Conservation (phyloP, 2,888 invertebrate genomes). For the Ethmia dodecea region DNA sequence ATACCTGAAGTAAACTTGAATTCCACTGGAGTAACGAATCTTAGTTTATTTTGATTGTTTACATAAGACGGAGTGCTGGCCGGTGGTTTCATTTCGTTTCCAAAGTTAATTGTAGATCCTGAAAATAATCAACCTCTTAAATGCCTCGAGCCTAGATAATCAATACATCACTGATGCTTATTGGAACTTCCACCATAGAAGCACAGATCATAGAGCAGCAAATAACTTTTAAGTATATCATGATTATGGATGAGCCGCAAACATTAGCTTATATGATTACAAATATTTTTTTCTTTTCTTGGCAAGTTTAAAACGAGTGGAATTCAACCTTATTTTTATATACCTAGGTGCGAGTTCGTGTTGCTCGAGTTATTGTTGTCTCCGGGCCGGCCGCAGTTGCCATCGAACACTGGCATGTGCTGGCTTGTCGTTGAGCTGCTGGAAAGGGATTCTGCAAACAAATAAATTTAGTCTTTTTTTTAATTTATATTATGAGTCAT, state of each 20-base stretch:
- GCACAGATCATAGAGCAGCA: too few species aligned
- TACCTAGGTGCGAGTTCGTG: conserved; percentile 43
- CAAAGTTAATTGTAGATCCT: conserved; percentile 30
- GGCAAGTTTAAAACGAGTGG: too few species aligned
- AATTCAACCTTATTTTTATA: too few species aligned
- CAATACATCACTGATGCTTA: too few species aligned
- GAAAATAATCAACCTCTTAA: neutral
- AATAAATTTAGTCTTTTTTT: too few species aligned
- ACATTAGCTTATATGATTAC: too few species aligned
- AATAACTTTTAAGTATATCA: too few species aligned
- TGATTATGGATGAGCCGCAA: too few species aligned
- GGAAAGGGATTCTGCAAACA: conserved; percentile 72
- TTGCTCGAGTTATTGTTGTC: conserved; percentile 32
- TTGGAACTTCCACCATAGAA: too few species aligned
- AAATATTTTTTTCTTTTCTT: too few species aligned
- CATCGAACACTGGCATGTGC: conserved; percentile 52
- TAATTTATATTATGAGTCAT: too few species aligned
- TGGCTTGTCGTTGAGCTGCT: conserved; percentile 79
- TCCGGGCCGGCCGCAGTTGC: conserved; percentile 39
- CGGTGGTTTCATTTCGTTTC: conserved; percentile 44
- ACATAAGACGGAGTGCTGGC: conserved; percentile 48
- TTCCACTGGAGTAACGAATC: conserved; percentile 90
- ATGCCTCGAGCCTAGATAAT: too few species aligned
- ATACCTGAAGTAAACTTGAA: conserved; percentile 87
- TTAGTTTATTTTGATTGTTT: conserved; percentile 81